phyloP scores from a whole-genome alignment of 2,113 vertebrate species.

The Mirounga angustirostris region DNA sequence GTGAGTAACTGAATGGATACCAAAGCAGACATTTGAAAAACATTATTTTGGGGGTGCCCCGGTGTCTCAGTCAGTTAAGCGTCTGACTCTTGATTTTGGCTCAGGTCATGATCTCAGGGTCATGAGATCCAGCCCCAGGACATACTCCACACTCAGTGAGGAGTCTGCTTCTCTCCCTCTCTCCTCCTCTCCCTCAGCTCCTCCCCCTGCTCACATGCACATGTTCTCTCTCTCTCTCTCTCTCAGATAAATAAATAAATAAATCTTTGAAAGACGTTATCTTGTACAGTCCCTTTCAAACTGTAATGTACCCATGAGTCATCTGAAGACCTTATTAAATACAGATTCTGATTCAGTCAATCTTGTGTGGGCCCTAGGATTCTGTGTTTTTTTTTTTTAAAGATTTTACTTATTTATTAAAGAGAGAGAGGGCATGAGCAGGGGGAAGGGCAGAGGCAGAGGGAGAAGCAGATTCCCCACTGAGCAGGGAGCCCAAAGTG shows the following conservation, averaged over 20 bases:
- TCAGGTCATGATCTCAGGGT: not conserved
- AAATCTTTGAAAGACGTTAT: not conserved
- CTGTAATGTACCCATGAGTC: not conserved
- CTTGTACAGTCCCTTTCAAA: too few species aligned
- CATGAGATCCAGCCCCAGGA: not conserved
- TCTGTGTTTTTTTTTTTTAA: not conserved
- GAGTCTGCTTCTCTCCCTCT: not conserved
- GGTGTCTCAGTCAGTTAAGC: not conserved
- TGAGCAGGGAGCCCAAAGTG: not conserved
- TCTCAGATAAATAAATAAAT: not conserved
- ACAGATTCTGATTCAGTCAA: not conserved
- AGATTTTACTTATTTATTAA: not conserved
- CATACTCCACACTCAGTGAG: not conserved
- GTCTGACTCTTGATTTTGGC: not conserved
- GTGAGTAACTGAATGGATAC: not conserved
- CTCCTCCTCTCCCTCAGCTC: not conserved
- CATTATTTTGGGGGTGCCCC: not conserved
- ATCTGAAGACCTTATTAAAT: not conserved
- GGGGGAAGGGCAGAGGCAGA: not conserved
- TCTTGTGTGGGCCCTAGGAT: not conserved
- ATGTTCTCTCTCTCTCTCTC: not conserved
- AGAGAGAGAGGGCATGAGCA: not conserved
- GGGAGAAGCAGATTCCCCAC: not conserved
- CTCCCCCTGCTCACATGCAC: not conserved
- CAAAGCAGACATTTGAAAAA: not conserved